Conservation (phyloP, 2,888 invertebrate genomes). For the Lepidonotus clava region DNA sequence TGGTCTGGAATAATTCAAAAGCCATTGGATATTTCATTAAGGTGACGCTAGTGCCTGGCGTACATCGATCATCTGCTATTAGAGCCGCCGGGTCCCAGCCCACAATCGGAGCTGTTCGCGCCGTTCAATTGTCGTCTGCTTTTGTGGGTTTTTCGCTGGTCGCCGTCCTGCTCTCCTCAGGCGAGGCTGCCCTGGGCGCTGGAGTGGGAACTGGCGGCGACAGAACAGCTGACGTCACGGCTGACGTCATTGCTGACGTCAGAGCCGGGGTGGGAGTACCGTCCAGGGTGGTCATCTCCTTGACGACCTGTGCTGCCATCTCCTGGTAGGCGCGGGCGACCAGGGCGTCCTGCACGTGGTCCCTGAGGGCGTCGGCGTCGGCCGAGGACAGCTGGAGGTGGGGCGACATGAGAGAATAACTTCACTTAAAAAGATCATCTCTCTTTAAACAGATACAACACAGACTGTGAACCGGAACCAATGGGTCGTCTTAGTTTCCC, state of each 20-base stretch:
- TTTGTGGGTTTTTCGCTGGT: no score
- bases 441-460: no score
- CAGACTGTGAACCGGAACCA: no score
- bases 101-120: neutral
- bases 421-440: no score
- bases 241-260: neutral
- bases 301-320: slow-evolving; percentile 29
- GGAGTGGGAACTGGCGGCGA: neutral
- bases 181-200: neutral
- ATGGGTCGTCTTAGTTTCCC: no score
- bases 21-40: no score
- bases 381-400: neutral
- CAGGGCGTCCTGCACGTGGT: slow-evolving; percentile 1
- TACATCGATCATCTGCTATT: no score
- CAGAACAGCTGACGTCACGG: slow-evolving; percentile 19
- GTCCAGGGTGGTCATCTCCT: slow-evolving; percentile 4
- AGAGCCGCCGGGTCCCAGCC: neutral
- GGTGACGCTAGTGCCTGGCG: no score
- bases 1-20: no score
- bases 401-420: no score
- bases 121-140: neutral
- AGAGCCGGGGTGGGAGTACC: neutral
- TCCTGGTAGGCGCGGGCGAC: slow-evolving; percentile 22
- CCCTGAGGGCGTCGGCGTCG: neutral
- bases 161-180: no score